Evolutionary conservation across 2,113 vertebrate genomes (phyloP).

Genomic region (Paradoxurus hermaphroditus): DNA sequence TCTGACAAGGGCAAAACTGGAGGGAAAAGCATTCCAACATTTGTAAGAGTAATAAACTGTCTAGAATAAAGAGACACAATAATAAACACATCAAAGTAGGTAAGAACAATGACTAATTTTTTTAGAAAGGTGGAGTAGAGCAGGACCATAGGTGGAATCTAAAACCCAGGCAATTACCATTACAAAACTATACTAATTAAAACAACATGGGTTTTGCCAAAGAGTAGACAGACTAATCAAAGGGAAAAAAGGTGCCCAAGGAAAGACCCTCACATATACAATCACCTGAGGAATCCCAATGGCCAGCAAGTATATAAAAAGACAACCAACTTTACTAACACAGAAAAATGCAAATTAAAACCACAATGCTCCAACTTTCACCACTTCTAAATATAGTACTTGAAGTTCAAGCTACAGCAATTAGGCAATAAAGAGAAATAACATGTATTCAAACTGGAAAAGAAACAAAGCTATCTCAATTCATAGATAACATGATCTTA

Average conservation of each 20-base stretch:
- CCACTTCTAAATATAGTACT: neutral
- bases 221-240: neutral
- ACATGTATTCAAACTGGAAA: neutral
- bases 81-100: neutral
- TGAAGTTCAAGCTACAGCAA: neutral
- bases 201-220: neutral
- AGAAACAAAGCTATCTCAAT: neutral
- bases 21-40: neutral
- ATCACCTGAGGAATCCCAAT: neutral
- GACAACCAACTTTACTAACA: neutral
- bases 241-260: neutral
- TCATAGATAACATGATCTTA: neutral
- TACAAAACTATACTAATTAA: neutral
- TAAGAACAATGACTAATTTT: neutral
- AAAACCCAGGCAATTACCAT: neutral
- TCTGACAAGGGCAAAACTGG: neutral
- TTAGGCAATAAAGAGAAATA: neutral
- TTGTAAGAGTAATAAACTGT: neutral
- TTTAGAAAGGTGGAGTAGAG: neutral
- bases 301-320: neutral
- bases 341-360: slow-evolving; percentile 34
- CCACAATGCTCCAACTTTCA: neutral
- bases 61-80: neutral
- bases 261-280: neutral
- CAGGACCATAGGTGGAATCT: neutral